These are phyloP conservation scores for Colinus virginianus DNA, from an alignment of 2,113 vertebrate species.

Conservation along the genomic window DNA sequence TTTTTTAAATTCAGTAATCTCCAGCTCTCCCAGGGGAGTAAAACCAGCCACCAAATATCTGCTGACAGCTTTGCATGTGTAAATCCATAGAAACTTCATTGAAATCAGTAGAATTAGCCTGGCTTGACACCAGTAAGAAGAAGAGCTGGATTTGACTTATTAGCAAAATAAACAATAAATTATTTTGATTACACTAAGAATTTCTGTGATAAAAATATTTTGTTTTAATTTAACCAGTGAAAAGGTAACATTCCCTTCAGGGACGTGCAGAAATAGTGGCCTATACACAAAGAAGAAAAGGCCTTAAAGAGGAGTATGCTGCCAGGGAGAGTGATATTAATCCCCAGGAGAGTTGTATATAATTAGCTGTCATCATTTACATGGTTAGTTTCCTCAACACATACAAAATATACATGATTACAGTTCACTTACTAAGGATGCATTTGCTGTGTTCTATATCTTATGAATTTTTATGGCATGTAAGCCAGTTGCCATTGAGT, in stretches of 20 bases:
- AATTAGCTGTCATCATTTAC: conserved; percentile 75
- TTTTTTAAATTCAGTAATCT: not conserved
- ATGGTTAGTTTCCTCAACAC: conserved; percentile 59
- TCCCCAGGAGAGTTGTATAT: conserved; percentile 61
- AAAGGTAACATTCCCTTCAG: conserved; percentile 60
- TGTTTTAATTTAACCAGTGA: conserved; percentile 44
- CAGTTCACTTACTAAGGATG: conserved; percentile 53
- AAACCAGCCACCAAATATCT: conserved; percentile 37
- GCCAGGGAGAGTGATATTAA: conserved; percentile 63
- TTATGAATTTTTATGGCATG: conserved; percentile 12
- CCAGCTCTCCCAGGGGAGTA: not conserved
- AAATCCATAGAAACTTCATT: conserved; percentile 49
- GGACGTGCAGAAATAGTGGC: conserved; percentile 21
- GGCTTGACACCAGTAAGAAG: conserved; percentile 45
- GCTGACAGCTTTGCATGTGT: not conserved
- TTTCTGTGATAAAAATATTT: conserved; percentile 60
- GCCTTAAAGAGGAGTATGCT: conserved; percentile 48
- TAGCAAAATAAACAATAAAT: conserved; percentile 47
- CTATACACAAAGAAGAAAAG: conserved; percentile 27
- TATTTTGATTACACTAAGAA: conserved; percentile 50
- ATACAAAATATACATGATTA: conserved; percentile 65
- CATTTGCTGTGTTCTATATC: conserved; percentile 6
- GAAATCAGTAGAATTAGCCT: conserved; percentile 50
- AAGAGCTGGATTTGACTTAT: conserved; percentile 54
- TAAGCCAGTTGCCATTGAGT: not conserved